Percentiles rank a stretch among this genome's conserved stretches.
Evolutionary conservation across 2,888 invertebrate genomes (phyloP).

Genomic region (Drosophila greeni): DNA sequence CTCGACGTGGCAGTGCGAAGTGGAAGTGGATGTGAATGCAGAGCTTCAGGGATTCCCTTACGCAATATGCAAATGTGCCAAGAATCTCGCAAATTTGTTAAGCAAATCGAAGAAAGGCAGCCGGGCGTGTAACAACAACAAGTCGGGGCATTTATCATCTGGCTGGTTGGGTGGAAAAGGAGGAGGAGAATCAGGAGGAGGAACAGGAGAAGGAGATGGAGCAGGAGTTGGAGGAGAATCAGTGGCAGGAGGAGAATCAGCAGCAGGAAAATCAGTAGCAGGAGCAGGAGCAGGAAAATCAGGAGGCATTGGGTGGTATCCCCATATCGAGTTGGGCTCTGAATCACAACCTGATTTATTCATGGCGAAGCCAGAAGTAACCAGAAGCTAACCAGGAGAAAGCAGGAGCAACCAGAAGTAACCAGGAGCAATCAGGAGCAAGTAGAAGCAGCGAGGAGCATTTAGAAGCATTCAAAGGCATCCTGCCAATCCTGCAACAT

Average conservation of each 20-base stretch:
- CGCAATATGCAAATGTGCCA: constrained; percentile 73
- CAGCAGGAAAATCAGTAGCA: too few species aligned
- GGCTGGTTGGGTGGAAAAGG: constrained; percentile 29
- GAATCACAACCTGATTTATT: too few species aligned
- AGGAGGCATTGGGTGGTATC: neutral
- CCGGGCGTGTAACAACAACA: constrained; percentile 29
- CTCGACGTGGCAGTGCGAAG: neutral
- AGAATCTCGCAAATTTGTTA: constrained; percentile 74
- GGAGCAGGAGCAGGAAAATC: neutral
- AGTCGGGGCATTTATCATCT: constrained; percentile 61
- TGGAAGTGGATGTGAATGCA: too few species aligned
- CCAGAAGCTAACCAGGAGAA: constrained; percentile 4
- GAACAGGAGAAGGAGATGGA: neutral
- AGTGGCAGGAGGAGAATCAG: neutral
- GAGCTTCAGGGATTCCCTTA: constrained; percentile 35
- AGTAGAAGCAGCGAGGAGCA: neutral
- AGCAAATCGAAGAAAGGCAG: constrained; percentile 67
- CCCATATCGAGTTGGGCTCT: neutral
- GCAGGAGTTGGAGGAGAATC: neutral
- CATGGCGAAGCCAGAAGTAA: too few species aligned
- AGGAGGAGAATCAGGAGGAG: neutral
- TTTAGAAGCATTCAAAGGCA: neutral
- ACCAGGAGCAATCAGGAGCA: neutral
- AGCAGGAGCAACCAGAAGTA: neutral
- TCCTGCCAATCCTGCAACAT: constrained; percentile 18